Percentiles rank a stretch among this genome's conserved stretches.
phyloP scores from a whole-genome alignment of 2,888 invertebrate species.

The Hecatera dysodea region DNA sequence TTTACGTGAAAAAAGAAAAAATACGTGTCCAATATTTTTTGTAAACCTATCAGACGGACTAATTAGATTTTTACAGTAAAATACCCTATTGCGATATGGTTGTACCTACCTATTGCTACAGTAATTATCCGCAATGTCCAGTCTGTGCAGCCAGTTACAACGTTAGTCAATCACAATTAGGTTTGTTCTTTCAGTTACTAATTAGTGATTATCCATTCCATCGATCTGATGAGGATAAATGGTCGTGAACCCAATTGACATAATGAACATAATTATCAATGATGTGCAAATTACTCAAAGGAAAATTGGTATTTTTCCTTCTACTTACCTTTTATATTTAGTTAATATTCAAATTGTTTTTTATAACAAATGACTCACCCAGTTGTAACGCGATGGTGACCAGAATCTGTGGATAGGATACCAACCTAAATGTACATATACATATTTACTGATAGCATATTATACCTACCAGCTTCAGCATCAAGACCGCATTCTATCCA shows the following conservation, averaged over 20 bases:
- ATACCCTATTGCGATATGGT: not conserved
- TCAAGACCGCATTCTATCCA: too few species aligned
- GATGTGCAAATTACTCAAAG: not conserved
- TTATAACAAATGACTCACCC: not conserved
- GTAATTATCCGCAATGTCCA: not conserved
- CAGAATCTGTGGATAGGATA: too few species aligned
- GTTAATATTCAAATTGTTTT: not conserved
- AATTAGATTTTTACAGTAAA: too few species aligned
- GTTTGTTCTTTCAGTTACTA: not conserved
- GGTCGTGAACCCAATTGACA: not conserved
- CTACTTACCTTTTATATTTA: not conserved
- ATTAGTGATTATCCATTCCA: not conserved
- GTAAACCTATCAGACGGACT: too few species aligned
- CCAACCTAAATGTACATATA: too few species aligned
- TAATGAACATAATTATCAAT: constrained; percentile 6
- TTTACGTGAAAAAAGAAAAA: too few species aligned
- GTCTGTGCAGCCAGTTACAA: not conserved
- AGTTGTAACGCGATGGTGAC: not conserved
- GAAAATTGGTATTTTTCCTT: not conserved
- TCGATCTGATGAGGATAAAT: not conserved
- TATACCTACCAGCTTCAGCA: not conserved
- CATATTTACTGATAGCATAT: too few species aligned
- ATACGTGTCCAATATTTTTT: too few species aligned
- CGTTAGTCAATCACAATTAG: not conserved
- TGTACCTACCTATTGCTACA: not conserved